Percentiles rank a stretch among this genome's conserved stretches.
Conservation (phyloP, 2,888 invertebrate genomes). For the Syrphus vitripennis region DNA sequence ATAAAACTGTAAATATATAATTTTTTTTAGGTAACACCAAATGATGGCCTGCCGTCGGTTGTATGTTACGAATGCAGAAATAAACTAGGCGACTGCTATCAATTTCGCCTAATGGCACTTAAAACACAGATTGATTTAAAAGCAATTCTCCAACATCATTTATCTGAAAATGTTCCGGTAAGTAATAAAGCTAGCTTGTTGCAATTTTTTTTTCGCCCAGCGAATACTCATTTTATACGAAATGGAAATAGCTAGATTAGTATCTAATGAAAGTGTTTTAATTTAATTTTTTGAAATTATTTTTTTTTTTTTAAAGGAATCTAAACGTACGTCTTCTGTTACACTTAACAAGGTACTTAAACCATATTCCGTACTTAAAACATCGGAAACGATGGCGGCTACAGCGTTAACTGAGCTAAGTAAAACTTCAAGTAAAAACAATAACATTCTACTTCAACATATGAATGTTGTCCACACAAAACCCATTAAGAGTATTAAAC, state of each 20-base stretch:
- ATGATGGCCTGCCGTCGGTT: constrained; percentile 89
- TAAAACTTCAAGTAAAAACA: constrained; percentile 76
- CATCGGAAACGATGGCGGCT: constrained; percentile 80
- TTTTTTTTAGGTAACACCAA: constrained; percentile 85
- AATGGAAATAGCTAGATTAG: too few relatives aligned
- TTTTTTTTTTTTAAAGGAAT: constrained; percentile 80
- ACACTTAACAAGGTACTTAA: constrained; percentile 84
- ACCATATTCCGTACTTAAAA: constrained; percentile 79
- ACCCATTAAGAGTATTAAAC: constrained; percentile 63
- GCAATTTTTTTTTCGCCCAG: too few relatives aligned
- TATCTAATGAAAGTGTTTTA: background rate
- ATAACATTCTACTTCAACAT: constrained; percentile 67
- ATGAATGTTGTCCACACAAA: constrained; percentile 69
- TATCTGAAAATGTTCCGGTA: constrained; percentile 81
- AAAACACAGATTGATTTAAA: constrained; percentile 89
- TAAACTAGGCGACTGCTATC: constrained; percentile 89
- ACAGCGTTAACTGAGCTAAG: constrained; percentile 80
- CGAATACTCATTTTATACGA: too few relatives aligned
- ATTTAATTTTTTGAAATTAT: background rate
- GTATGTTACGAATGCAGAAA: constrained; percentile 89
- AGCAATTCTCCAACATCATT: constrained; percentile 88
- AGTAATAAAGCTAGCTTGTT: background rate
- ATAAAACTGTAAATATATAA: background rate
- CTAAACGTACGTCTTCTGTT: constrained; percentile 83
- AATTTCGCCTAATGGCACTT: constrained; percentile 89